phyloP scores from a whole-genome alignment of 2,113 vertebrate species.

The Apaloderma vittatum region DNA sequence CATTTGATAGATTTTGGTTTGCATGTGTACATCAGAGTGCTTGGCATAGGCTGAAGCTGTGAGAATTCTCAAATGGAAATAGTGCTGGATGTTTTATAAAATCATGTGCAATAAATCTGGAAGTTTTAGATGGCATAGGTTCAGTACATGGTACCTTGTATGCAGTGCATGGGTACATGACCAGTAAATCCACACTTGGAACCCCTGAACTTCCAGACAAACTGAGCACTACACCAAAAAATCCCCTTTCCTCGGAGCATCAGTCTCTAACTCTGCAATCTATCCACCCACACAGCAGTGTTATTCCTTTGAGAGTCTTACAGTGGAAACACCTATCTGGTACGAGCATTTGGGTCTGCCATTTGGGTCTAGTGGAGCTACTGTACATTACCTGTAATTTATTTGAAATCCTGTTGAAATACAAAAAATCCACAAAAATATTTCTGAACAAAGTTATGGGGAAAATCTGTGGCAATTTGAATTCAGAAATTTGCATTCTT shows the following conservation, averaged over 20 bases:
- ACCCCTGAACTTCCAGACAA: not conserved
- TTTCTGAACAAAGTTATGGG: not conserved
- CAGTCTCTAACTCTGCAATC: not conserved
- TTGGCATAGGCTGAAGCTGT: not conserved
- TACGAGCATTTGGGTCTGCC: not conserved
- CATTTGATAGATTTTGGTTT: not conserved
- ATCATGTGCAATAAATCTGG: not conserved
- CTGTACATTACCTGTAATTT: not conserved
- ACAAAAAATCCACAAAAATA: not conserved
- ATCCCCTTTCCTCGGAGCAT: not conserved
- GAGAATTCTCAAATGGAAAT: not conserved
- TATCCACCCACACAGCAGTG: not conserved
- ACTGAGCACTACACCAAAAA: not conserved
- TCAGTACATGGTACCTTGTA: rapidly evolving
- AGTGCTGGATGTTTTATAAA: not conserved
- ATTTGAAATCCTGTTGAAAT: not conserved
- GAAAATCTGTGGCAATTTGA: not conserved
- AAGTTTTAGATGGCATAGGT: not conserved
- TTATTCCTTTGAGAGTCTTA: not conserved
- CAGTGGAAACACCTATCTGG: not conserved
- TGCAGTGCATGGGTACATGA: rapidly evolving
- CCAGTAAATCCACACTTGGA: not conserved
- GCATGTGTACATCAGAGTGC: not conserved
- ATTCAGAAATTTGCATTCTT: not conserved
- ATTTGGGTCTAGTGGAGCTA: not conserved